Evolutionary conservation across 2,113 vertebrate species (phyloP).

Genomic region (Engraulis encrasicolus): DNA sequence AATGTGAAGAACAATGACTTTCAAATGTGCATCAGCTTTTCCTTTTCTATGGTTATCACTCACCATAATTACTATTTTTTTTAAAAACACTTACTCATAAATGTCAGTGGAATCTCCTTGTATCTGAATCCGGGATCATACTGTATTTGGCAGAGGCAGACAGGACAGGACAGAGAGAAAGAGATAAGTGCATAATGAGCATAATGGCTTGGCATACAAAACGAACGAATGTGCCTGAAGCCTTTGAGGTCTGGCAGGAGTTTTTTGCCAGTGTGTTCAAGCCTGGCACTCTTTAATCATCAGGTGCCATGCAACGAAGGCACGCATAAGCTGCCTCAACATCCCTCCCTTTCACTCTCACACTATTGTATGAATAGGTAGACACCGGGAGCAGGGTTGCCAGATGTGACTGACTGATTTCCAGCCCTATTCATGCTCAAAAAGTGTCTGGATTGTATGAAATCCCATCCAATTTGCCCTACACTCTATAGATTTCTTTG

Average conservation of each 20-base stretch:
- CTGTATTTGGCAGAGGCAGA: too few relatives aligned
- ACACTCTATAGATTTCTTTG: too few relatives aligned
- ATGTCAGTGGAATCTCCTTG: constrained; percentile 90
- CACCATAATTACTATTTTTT: constrained; percentile 5
- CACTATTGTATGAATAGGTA: not conserved
- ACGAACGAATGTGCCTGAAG: not conserved
- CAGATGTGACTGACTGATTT: too few relatives aligned
- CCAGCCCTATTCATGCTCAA: too few relatives aligned
- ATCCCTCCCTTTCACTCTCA: not conserved
- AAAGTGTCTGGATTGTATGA: too few relatives aligned
- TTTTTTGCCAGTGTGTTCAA: not conserved
- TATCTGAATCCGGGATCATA: constrained; percentile 86
- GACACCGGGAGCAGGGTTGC: too few relatives aligned
- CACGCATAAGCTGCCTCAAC: not conserved
- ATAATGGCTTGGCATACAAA: not conserved
- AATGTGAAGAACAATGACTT: not conserved
- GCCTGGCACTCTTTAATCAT: constrained; percentile 1
- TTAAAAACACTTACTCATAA: constrained; percentile 92
- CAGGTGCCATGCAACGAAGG: not conserved
- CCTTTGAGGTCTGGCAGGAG: not conserved
- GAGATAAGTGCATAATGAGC: not conserved
- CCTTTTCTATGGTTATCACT: not conserved
- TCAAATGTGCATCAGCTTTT: not conserved
- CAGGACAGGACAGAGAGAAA: constrained; percentile 50
- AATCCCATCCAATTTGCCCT: too few relatives aligned